These are phyloP conservation scores for Clostera curtula DNA, from an alignment of 2,888 invertebrate genomes.

Conservation along the genomic window DNA sequence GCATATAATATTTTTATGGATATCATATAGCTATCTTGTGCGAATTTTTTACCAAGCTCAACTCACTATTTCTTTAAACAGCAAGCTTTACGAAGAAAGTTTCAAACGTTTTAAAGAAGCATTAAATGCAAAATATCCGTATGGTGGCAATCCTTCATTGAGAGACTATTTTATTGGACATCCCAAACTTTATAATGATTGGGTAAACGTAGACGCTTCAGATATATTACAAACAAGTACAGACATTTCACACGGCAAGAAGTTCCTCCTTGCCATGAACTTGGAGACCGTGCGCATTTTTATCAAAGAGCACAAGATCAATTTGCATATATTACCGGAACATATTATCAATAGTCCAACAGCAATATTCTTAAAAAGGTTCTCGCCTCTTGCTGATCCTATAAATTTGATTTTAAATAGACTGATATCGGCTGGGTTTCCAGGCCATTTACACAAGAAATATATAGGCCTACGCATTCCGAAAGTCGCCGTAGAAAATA, in stretches of 20 bases:
- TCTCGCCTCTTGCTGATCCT: slow-evolving; percentile 32
- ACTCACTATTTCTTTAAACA: slow-evolving; percentile 40
- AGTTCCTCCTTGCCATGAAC: slow-evolving; percentile 41
- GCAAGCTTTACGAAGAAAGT: slow-evolving; percentile 29
- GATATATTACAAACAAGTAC: slow-evolving; percentile 26
- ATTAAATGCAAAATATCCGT: slow-evolving; percentile 30
- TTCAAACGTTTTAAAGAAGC: slow-evolving; percentile 37
- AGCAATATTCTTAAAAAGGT: slow-evolving; percentile 44
- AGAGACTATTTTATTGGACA: slow-evolving; percentile 41
- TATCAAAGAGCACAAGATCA: slow-evolving; percentile 20
- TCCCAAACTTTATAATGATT: slow-evolving; percentile 31
- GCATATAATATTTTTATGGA: slow-evolving; percentile 37
- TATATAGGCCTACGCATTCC: slow-evolving; percentile 27
- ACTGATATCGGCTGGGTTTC: slow-evolving; percentile 37
- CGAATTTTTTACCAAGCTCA: slow-evolving; percentile 47
- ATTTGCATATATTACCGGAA: slow-evolving; percentile 32
- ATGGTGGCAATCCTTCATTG: slow-evolving; percentile 38
- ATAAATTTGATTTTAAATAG: slow-evolving; percentile 29
- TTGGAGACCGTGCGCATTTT: slow-evolving; percentile 27
- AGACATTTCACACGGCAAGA: slow-evolving; percentile 29
- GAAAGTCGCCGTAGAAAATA: slow-evolving; percentile 30
- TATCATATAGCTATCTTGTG: slow-evolving; percentile 43
- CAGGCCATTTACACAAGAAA: slow-evolving; percentile 28
- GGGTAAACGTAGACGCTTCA: slow-evolving; percentile 25
- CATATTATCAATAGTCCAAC: slow-evolving; percentile 30